These are phyloP conservation scores for Microctenopoma steveboyesi DNA, from an alignment of 2,797 vertebrate genomes.

Conservation along the genomic window DNA sequence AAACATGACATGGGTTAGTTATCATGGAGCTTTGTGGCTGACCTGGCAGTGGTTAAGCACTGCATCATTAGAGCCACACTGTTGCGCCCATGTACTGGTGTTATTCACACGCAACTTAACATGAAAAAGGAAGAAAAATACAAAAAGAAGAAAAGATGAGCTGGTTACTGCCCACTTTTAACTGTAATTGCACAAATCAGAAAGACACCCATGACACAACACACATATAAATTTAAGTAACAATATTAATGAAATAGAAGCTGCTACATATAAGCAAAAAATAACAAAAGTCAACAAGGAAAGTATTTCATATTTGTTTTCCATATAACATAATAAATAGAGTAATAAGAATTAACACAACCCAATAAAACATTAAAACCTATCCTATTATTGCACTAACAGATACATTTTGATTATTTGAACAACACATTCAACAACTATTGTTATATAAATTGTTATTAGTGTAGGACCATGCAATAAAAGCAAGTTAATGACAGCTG, in stretches of 20 bases:
- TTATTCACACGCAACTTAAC: slow-evolving; percentile 8
- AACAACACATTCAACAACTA: neutral
- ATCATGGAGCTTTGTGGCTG: neutral
- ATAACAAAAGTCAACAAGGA: neutral
- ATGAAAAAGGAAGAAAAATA: neutral
- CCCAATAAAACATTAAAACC: neutral
- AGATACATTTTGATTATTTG: neutral
- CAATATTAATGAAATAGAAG: neutral
- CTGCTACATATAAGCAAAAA: neutral
- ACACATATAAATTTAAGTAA: neutral
- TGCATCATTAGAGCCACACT: slow-evolving; percentile 1
- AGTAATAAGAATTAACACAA: neutral
- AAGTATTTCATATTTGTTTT: neutral
- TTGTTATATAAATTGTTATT: neutral
- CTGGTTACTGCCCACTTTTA: slow-evolving; percentile 46
- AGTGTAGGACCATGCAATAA: neutral
- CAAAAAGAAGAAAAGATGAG: slow-evolving; percentile 19
- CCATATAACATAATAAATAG: neutral
- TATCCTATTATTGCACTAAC: no score
- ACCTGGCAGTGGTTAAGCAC: neutral
- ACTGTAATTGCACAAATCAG: slow-evolving; percentile 55
- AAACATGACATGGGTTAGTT: neutral
- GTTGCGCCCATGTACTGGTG: neutral
- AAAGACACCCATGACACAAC: slow-evolving; percentile 67
- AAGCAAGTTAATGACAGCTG: neutral